These are phyloP conservation scores for Stictocephala bisonia DNA, from an alignment of 2,888 invertebrate species.

Conservation along the genomic window DNA sequence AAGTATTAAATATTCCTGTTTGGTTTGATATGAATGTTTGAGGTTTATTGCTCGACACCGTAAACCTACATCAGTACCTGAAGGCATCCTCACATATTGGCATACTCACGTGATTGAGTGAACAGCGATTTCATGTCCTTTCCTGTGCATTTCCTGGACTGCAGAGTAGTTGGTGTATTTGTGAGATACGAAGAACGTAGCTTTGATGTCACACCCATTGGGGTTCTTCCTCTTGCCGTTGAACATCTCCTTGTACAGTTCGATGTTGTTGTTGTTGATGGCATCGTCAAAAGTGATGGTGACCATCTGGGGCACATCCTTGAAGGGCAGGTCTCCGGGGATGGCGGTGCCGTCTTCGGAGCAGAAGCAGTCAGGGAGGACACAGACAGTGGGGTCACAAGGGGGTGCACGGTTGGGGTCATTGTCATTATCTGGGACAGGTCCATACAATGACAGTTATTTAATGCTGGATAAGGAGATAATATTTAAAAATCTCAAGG, in stretches of 20 bases:
- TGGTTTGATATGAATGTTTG: no score
- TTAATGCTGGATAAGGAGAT: slow-evolving; percentile 20
- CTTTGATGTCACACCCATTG: slow-evolving; percentile 93
- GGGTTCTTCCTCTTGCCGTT: slow-evolving; percentile 90
- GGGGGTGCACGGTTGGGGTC: slow-evolving; percentile 94
- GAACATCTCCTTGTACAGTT: slow-evolving; percentile 92
- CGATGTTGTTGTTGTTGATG: slow-evolving; percentile 95
- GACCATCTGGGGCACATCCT: slow-evolving; percentile 94
- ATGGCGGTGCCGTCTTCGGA: slow-evolving; percentile 91
- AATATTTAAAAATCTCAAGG: background rate
- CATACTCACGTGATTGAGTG: slow-evolving; percentile 90
- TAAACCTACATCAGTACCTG: no score
- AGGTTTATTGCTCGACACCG: no score
- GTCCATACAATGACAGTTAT: no score
- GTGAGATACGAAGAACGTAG: slow-evolving; percentile 92
- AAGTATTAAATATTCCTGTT: no score
- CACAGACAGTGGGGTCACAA: slow-evolving; percentile 87
- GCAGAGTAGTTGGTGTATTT: slow-evolving; percentile 94
- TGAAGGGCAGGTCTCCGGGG: slow-evolving; percentile 84
- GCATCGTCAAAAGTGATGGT: slow-evolving; percentile 95
- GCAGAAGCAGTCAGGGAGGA: slow-evolving; percentile 93
- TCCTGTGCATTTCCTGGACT: slow-evolving; percentile 90
- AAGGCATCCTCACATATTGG: background rate
- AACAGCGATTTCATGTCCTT: slow-evolving; percentile 93
- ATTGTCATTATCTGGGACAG: slow-evolving; percentile 84